A percentile compares a stretch with the other conserved stretches of the same genome.
These are phyloP conservation scores for Stomatorhinus ivindoensis DNA, from an alignment of 2,113 vertebrate species.

Conservation along the genomic window DNA sequence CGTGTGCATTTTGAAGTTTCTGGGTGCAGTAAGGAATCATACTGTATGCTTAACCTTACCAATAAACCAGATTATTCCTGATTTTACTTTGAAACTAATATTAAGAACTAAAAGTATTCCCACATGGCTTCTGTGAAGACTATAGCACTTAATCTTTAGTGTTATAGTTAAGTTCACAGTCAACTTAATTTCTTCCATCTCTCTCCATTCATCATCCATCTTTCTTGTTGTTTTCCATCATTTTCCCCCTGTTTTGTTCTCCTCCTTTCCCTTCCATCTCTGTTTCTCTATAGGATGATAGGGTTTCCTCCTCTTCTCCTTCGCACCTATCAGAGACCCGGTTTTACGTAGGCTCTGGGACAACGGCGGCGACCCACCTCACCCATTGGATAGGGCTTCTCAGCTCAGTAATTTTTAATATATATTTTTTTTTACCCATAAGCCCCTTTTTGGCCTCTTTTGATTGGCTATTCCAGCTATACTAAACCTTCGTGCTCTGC, in stretches of 20 bases:
- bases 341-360: conserved; percentile 56
- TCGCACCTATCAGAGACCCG: conserved; percentile 75
- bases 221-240: conserved; percentile 12
- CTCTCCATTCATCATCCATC: conserved; percentile 22
- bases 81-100: not conserved
- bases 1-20: not conserved
- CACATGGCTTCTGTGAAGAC: not conserved
- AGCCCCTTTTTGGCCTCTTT: not conserved
- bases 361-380: conserved; percentile 26
- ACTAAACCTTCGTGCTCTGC: not conserved
- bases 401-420: not conserved
- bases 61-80: not conserved
- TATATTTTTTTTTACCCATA: not conserved
- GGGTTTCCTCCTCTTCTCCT: conserved; percentile 66
- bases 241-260: not conserved
- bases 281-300: conserved; percentile 78
- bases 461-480: not conserved
- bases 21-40: not conserved
- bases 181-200: conserved; percentile 17
- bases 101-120: not conserved
- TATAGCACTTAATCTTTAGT: not conserved
- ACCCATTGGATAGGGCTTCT: conserved; percentile 3
- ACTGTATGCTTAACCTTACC: not conserved
- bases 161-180: not conserved
- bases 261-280: conserved; percentile 34